Evolutionary conservation across 1,140 invertebrate species (phyloP).

Genomic region (Nephila pilipes): DNA sequence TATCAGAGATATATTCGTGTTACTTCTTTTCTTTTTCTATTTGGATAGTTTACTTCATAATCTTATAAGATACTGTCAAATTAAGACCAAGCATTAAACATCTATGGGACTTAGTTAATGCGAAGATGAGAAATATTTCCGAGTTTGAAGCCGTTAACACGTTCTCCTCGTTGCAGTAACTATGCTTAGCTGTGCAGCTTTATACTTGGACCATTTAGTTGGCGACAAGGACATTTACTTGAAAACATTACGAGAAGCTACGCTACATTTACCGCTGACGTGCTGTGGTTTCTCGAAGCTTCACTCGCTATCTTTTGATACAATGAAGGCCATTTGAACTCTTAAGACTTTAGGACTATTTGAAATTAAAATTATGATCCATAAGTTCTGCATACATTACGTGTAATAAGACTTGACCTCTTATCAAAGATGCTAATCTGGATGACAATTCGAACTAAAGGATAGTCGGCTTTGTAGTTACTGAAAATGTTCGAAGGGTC

Average conservation of each 20-base stretch:
- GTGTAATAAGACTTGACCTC: not conserved
- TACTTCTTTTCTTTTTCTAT: not conserved
- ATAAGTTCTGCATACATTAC: not conserved
- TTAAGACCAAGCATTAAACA: not conserved
- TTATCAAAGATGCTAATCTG: not conserved
- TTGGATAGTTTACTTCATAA: not conserved
- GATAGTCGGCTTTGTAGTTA: too few species aligned
- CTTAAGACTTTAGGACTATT: not conserved
- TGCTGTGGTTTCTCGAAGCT: slow-evolving; percentile 29
- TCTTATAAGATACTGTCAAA: not conserved
- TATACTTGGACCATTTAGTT: slow-evolving; percentile 56
- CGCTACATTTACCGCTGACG: slow-evolving; percentile 57
- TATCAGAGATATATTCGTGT: too few species aligned
- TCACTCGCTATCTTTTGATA: not conserved
- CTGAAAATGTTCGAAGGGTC: too few species aligned
- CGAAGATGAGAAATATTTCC: not conserved
- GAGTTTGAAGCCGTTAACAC: not conserved
- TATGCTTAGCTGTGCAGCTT: not conserved
- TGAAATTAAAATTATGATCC: not conserved
- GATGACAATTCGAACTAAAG: not conserved
- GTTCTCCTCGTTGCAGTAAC: not conserved
- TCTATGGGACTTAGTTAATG: not conserved
- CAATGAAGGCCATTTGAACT: not conserved
- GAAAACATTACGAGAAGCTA: slow-evolving; percentile 62
- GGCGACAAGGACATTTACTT: slow-evolving; percentile 43